Base-by-base conservation (phyloP, 2,888 invertebrate genomes). In the Zele albiditarsus region DNA sequence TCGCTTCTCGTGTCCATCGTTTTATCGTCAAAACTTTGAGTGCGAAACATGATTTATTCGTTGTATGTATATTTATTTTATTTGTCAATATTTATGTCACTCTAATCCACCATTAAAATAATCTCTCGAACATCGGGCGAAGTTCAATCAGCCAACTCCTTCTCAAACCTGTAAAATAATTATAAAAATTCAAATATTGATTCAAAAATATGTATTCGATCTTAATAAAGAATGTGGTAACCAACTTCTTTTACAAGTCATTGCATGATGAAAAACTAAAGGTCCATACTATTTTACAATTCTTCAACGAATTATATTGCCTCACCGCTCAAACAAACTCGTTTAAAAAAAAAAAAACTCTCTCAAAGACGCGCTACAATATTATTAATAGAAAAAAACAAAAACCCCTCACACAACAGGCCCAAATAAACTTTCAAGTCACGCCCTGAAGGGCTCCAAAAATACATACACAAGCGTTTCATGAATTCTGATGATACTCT, bases 11-110 rank as follows among this genome's bases (percentile, higher is more conserved):
- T 70, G 23, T 75, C 74, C 12, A 75, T 79, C 62, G 78, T 74
- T 57, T 79, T 83, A 74, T 76, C 77, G 57, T 77, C 68, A 27
- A 74, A 72, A 58, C 69, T 78, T 66, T 79, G 75, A 71, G 77
- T 78, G 25, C 79, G 80, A 60, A 82, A 82, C 81, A 82, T 82
- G 20, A 28, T 75, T 14, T 60, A 38, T 38, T 38, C 2, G 10
- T 38, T 2, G 10, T 38, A 8, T 38, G 5, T 38, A 8, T 4
- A 0, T 65, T 28, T 69, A 31, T 72, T 33, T 8, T 20, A 5
- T 60, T 8, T 27, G 2, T 27, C 28, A 25, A 46, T n/a, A 2
- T 16, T 49, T n/a, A 8, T 28, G 27, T 10, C 14, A 10, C 3
- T 8, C 14, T 42, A 63, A 63, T 38, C 23, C 3, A 42, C 33